Evolutionary conservation across 2,797 vertebrate species (phyloP).

Genomic region (Pangasius krempfi): DNA sequence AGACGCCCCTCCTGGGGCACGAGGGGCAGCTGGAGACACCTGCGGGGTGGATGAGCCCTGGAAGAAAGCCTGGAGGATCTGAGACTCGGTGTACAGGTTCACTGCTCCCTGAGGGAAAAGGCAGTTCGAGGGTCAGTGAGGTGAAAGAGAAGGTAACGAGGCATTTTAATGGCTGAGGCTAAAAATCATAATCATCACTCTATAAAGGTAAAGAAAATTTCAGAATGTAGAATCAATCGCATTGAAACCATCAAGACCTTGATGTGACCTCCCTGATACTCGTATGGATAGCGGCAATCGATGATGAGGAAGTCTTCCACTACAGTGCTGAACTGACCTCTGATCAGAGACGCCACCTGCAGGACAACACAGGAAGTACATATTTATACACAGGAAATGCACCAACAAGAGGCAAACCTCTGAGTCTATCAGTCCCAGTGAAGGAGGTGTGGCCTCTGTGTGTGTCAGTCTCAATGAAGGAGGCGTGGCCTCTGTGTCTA

Average conservation of each 20-base stretch:
- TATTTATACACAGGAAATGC: background rate
- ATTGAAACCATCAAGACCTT: conserved; percentile 49
- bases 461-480: background rate
- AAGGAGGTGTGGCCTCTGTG: background rate
- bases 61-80: conserved; percentile 57
- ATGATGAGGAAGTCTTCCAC: conserved; percentile 60
- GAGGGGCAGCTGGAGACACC: background rate
- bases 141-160: background rate
- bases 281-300: conserved; percentile 67
- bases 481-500: background rate
- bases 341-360: conserved; percentile 62
- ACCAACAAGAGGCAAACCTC: background rate
- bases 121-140: background rate
- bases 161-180: background rate
- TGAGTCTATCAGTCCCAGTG: background rate
- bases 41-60: conserved; percentile 25
- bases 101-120: conserved; percentile 59
- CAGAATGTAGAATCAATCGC: background rate
- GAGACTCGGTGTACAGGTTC: conserved; percentile 62
- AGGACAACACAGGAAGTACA: conserved; percentile 32
- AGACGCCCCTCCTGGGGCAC: background rate
- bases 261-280: conserved; percentile 66
- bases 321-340: conserved; percentile 50
- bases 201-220: background rate
- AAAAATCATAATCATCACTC: too few species aligned